These are phyloP conservation scores for Zapornia atra DNA, from an alignment of 2,113 vertebrate genomes.

Conservation along the genomic window DNA sequence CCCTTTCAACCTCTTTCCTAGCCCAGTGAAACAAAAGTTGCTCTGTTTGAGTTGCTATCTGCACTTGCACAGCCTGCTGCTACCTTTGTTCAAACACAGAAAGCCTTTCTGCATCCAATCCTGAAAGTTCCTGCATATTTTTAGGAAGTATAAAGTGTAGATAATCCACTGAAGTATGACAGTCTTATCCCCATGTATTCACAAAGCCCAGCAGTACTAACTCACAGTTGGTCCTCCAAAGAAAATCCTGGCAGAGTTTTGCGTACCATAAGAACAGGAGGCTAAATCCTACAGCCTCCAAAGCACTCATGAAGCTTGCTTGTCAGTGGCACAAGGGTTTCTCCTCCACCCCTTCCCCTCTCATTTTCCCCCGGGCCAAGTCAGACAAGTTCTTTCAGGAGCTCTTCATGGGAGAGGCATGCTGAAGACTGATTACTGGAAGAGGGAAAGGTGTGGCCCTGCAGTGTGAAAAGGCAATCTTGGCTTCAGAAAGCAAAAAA, in stretches of 20 bases:
- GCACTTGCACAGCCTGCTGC: constrained; percentile 4
- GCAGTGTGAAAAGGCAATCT: constrained; percentile 46
- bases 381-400: constrained; percentile 58
- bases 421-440: not conserved
- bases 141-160: constrained; percentile 45
- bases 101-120: constrained; percentile 11
- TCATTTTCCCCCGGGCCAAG: constrained; percentile 26
- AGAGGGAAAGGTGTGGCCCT: constrained; percentile 36
- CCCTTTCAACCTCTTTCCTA: constrained; percentile 8
- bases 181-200: constrained; percentile 4
- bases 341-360: constrained; percentile 21
- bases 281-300: not conserved
- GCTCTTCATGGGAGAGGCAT: constrained; percentile 3
- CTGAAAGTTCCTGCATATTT: constrained; percentile 1
- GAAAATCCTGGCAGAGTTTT: constrained; percentile 24
- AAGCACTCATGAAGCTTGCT: not conserved
- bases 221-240: not conserved
- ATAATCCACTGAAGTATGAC: constrained; percentile 56
- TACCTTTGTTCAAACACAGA: constrained; percentile 48
- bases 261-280: not conserved
- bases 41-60: constrained; percentile 48
- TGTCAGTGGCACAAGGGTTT: not conserved
- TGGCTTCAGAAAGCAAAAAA: constrained; percentile 22
- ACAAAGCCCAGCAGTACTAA: constrained; percentile 12
- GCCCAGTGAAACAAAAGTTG: constrained; percentile 30